phyloP scores from a whole-genome alignment of 2,797 vertebrate genomes.

The Remorina albescens region DNA sequence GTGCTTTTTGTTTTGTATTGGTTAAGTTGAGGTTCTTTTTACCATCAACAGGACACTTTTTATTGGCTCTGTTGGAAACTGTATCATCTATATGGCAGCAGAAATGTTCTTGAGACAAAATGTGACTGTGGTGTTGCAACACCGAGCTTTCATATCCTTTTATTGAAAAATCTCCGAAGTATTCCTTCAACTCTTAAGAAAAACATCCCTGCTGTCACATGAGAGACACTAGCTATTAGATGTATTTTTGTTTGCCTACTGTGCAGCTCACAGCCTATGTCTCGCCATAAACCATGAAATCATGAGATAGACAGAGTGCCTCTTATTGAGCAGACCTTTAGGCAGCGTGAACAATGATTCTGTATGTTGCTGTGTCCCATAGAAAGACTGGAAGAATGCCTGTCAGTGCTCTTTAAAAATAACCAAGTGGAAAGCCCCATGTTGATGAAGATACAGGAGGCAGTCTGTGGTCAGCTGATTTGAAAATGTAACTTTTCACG shows the following conservation, averaged over 20 bases:
- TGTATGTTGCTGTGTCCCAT: constrained; percentile 39
- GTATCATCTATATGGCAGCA: not conserved
- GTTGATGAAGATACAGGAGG: constrained; percentile 56
- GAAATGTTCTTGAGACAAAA: not conserved
- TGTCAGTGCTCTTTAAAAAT: constrained; percentile 57
- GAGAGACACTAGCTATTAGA: not conserved
- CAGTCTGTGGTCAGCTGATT: constrained; percentile 72
- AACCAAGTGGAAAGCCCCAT: constrained; percentile 56
- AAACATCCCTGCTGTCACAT: constrained; percentile 15
- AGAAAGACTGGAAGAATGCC: constrained; percentile 51
- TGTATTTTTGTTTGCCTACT: constrained; percentile 6
- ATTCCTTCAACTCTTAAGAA: not conserved
- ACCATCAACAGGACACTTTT: not conserved
- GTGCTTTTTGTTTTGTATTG: constrained; percentile 4
- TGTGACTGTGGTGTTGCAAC: constrained; percentile 7
- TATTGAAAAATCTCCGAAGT: not conserved
- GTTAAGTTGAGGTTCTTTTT: not conserved
- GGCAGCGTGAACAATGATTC: constrained; percentile 53
- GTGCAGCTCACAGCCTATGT: constrained; percentile 4
- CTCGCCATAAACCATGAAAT: constrained; percentile 45
- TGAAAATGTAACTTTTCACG: constrained; percentile 27
- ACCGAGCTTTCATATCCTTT: constrained; percentile 38
- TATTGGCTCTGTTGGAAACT: not conserved
- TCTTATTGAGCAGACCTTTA: constrained; percentile 22
- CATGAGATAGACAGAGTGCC: constrained; percentile 62